phyloP scores from a whole-genome alignment of 2,797 vertebrate genomes.

The Anolis apletophallus region DNA sequence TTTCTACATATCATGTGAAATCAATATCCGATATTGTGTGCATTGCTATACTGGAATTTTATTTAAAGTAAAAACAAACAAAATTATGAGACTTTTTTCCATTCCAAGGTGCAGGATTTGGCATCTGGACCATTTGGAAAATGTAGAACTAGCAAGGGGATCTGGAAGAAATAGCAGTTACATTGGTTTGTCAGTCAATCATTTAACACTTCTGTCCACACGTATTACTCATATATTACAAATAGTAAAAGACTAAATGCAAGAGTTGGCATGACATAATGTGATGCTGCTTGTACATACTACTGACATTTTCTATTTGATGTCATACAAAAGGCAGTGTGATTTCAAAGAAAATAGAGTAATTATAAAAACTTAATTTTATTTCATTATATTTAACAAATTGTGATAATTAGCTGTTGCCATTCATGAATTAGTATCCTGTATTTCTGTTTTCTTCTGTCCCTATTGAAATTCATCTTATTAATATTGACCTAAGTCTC shows the following conservation, averaged over 20 bases:
- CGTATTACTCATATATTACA: conserved; percentile 45
- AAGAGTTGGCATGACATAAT: conserved; percentile 54
- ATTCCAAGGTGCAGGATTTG: conserved; percentile 76
- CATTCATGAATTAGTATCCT: no score
- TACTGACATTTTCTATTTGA: conserved; percentile 8
- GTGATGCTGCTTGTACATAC: background rate
- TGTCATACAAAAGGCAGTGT: background rate
- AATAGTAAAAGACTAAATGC: conserved; percentile 57
- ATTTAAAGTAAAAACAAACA: conserved; percentile 55
- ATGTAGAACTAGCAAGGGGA: conserved; percentile 57
- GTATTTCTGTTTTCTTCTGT: no score
- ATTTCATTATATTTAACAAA: background rate
- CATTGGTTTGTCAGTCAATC: conserved; percentile 55
- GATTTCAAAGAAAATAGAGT: background rate
- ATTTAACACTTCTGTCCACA: conserved; percentile 60
- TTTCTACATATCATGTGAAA: background rate
- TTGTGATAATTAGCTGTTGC: no score
- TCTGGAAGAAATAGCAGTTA: conserved; percentile 36
- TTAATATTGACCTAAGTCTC: background rate
- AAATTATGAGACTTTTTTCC: conserved; percentile 9
- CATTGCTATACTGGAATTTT: conserved; percentile 74
- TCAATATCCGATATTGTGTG: conserved; percentile 30
- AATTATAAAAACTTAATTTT: background rate
- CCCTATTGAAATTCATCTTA: background rate
- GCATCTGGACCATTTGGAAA: conserved; percentile 70